Percentiles rank a stretch among this genome's conserved stretches.
These are phyloP conservation scores for Drosophila paranaensis DNA, from an alignment of 2,888 invertebrate genomes.

Conservation along the genomic window DNA sequence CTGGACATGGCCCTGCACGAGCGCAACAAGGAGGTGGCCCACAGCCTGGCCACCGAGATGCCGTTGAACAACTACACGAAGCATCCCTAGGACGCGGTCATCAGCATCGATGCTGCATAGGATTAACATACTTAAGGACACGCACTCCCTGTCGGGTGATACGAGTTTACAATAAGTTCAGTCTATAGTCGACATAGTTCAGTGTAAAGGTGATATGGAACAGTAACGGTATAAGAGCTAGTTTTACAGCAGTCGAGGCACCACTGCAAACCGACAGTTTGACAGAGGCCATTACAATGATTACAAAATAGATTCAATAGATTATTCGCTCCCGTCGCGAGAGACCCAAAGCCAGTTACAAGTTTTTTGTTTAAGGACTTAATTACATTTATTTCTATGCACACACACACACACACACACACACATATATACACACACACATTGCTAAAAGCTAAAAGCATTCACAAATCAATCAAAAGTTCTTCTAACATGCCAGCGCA, in stretches of 20 bases:
- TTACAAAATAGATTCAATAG: constrained; percentile 22
- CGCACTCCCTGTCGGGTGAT: constrained; percentile 40
- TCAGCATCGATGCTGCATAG: constrained; percentile 66
- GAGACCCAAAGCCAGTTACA: constrained; percentile 21
- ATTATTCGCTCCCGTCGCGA: constrained; percentile 1
- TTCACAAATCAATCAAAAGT: constrained; percentile 56
- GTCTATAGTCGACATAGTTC: constrained; percentile 42
- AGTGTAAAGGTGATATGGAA: constrained; percentile 60
- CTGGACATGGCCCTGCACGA: constrained; percentile 82
- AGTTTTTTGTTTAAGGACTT: constrained; percentile 29
- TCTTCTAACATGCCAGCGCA: constrained; percentile 24
- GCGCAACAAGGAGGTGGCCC: constrained; percentile 82
- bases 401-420: constrained; percentile 15
- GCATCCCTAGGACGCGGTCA: constrained; percentile 82
- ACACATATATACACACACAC: background rate
- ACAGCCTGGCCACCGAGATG: constrained; percentile 82
- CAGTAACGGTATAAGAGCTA: constrained; percentile 43
- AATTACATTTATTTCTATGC: constrained; percentile 30
- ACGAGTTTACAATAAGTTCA: constrained; percentile 43
- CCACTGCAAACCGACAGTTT: background rate
- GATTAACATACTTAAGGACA: constrained; percentile 30
- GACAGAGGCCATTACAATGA: constrained; percentile 19
- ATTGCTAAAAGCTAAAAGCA: constrained; percentile 30
- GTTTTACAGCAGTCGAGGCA: constrained; percentile 11
- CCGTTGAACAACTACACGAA: constrained; percentile 84